Percentiles rank a stretch among this genome's conserved stretches.
These are phyloP conservation scores for Cyphomyrmex costatus DNA, from an alignment of 1,140 invertebrate genomes.

Conservation along the genomic window DNA sequence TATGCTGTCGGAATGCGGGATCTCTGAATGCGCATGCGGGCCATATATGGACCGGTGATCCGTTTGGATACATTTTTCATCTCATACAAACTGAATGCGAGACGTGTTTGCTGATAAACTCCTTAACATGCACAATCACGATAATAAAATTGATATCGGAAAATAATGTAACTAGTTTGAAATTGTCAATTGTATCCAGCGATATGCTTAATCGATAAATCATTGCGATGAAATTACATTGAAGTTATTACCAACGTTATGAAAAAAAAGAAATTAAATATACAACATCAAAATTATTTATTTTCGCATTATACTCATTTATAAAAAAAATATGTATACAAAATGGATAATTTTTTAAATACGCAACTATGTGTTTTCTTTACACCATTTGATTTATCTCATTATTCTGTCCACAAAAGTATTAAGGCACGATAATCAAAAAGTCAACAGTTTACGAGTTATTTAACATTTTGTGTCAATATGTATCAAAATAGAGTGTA, in stretches of 20 bases:
- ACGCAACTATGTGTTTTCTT: too few species aligned
- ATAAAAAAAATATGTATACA: too few species aligned
- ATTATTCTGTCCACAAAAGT: too few species aligned
- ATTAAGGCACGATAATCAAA: too few species aligned
- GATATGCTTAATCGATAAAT: background rate
- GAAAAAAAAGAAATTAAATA: background rate
- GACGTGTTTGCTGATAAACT: background rate
- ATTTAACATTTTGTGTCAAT: too few species aligned
- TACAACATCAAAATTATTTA: background rate
- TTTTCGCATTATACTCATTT: too few species aligned
- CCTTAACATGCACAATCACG: background rate
- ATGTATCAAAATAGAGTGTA: too few species aligned
- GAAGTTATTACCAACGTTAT: background rate
- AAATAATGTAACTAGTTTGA: constrained; percentile 1
- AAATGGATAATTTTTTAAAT: too few species aligned
- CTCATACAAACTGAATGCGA: background rate
- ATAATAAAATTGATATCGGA: constrained; percentile 12
- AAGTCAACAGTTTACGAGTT: too few species aligned
- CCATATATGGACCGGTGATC: background rate
- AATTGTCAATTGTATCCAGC: background rate
- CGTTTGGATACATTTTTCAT: constrained; percentile 14
- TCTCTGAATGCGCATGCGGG: background rate
- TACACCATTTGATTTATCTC: too few species aligned
- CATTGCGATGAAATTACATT: background rate
- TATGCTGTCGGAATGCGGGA: constrained; percentile 56